A percentile compares a stretch with the other conserved stretches of the same genome.
Conservation (phyloP, 2,888 invertebrate genomes). For the Philaethria dido region DNA sequence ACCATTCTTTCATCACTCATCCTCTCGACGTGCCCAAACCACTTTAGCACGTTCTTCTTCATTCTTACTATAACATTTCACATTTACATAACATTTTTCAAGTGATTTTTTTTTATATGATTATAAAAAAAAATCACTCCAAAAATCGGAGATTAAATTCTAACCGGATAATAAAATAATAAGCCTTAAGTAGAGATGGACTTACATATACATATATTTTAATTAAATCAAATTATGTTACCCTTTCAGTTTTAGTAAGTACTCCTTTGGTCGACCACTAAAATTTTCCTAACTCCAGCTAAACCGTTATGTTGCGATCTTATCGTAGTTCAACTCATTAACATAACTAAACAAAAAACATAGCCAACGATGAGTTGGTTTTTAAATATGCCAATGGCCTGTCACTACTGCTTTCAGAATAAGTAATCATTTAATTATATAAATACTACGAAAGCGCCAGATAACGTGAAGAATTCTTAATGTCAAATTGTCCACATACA, state of each 20-base stretch:
- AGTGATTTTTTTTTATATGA: too few relatives aligned
- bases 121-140: too few relatives aligned
- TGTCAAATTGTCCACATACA: neutral
- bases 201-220: neutral
- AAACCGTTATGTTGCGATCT: constrained; percentile 6
- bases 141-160: too few relatives aligned
- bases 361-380: neutral
- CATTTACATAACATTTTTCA: too few relatives aligned
- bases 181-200: neutral
- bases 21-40: too few relatives aligned
- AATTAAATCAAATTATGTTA: neutral
- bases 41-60: too few relatives aligned
- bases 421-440: neutral
- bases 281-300: neutral
- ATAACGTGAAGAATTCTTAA: neutral
- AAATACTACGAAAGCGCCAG: neutral
- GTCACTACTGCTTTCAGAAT: constrained; percentile 3
- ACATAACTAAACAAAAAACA: constrained; percentile 5
- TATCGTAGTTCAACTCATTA: constrained; percentile 4
- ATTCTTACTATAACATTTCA: too few relatives aligned
- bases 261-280: neutral
- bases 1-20: too few relatives aligned
- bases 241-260: neutral
- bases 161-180: too few relatives aligned
- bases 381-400: constrained; percentile 12